Percentiles rank a stretch among this genome's conserved stretches.
phyloP scores from a whole-genome alignment of 1,140 invertebrate genomes.

The Lysiphlebus fabarum region DNA sequence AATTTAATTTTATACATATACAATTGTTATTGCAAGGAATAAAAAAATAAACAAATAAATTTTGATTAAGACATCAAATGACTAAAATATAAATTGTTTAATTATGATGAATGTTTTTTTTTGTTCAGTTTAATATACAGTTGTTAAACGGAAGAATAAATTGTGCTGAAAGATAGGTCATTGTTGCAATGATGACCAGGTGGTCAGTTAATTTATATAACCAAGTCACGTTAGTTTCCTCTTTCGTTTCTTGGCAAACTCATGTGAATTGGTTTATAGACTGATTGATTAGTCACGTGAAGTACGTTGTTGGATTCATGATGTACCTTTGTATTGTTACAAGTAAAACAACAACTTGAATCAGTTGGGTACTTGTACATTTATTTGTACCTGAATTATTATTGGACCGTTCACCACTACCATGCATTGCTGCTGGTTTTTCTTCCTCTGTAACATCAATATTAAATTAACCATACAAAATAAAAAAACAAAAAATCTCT shows the following conservation, averaged over 20 bases:
- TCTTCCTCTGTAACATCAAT: slow-evolving; percentile 34
- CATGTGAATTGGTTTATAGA: slow-evolving; percentile 9
- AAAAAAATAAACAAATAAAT: too few species aligned
- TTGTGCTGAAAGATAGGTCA: too few species aligned
- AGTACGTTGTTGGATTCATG: neutral
- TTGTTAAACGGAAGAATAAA: too few species aligned
- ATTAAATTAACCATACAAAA: neutral
- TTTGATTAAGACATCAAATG: too few species aligned
- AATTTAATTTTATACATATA: too few species aligned
- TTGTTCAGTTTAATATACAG: too few species aligned
- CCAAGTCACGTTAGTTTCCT: slow-evolving; percentile 17
- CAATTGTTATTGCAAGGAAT: too few species aligned
- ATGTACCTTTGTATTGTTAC: slow-evolving; percentile 1
- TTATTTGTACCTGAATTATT: slow-evolving; percentile 21
- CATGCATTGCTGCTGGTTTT: slow-evolving; percentile 39
- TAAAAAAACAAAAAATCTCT: neutral
- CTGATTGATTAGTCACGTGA: slow-evolving; percentile 33
- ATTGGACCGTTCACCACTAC: slow-evolving; percentile 29
- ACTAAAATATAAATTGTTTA: too few species aligned
- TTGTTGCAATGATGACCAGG: too few species aligned
- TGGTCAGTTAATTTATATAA: neutral
- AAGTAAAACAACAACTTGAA: slow-evolving; percentile 20
- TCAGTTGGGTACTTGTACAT: slow-evolving; percentile 24
- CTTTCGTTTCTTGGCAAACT: neutral
- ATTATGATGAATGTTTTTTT: too few species aligned